A percentile compares a stretch with the other conserved stretches of the same genome.
Evolutionary conservation across 2,113 vertebrate species (phyloP).

Genomic region (Pygoscelis antarcticus): DNA sequence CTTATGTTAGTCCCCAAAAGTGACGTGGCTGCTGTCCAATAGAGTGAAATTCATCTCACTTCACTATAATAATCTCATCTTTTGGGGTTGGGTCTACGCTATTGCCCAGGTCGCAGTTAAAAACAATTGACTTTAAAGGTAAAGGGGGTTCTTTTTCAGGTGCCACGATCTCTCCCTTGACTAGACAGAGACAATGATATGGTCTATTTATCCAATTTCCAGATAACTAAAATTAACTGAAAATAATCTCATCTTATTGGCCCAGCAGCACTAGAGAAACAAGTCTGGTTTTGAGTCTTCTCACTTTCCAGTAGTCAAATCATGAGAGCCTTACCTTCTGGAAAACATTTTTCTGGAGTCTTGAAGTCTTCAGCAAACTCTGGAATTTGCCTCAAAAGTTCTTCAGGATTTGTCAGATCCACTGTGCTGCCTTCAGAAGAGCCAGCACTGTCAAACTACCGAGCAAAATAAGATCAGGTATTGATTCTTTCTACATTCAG

Average conservation of each 20-base stretch:
- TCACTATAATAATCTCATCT: not conserved
- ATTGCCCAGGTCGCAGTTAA: not conserved
- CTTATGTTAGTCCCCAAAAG: not conserved
- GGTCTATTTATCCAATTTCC: not conserved
- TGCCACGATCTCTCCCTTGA: not conserved
- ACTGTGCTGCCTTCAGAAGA: constrained; percentile 92
- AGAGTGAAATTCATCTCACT: not conserved
- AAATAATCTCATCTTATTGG: not conserved
- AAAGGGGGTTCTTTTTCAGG: not conserved
- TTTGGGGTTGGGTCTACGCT: rapidly evolving
- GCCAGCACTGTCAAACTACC: constrained; percentile 75
- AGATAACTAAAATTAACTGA: not conserved
- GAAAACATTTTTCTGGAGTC: constrained; percentile 90
- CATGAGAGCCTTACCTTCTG: constrained; percentile 79
- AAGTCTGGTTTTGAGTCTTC: not conserved
- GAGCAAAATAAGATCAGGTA: not conserved
- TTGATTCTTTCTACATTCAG: not conserved
- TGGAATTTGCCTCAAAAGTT: constrained; percentile 79
- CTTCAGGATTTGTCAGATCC: constrained; percentile 86
- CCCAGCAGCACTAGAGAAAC: not conserved
- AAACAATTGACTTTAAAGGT: not conserved
- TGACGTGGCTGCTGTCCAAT: not conserved
- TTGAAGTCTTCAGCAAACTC: constrained; percentile 81
- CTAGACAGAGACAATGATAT: not conserved
- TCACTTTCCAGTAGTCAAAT: not conserved